Conservation (phyloP, 2,797 vertebrate species). For the Poeciliopsis infans region DNA sequence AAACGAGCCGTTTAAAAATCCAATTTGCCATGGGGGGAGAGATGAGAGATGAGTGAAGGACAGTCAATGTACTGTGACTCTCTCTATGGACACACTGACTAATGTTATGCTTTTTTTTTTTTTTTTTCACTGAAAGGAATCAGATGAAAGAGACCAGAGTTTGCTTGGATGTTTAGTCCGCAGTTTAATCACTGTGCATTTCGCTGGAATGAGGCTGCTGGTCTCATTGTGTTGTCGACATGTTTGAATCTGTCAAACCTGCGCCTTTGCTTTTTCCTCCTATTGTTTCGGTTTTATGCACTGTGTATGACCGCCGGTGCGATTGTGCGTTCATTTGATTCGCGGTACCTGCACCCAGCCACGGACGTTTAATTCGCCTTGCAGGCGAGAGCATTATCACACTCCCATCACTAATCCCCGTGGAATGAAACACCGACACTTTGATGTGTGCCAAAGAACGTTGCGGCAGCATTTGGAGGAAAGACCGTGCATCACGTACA, state of each 20-base stretch:
- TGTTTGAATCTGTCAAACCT: conserved; percentile 11
- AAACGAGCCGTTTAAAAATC: conserved; percentile 70
- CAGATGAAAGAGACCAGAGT: conserved; percentile 40
- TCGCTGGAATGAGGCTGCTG: conserved; percentile 27
- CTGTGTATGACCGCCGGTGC: conserved; percentile 14
- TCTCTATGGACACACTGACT: conserved; percentile 60
- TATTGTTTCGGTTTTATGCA: conserved; percentile 24
- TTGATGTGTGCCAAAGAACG: conserved; percentile 77
- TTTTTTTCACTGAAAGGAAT: conserved; percentile 25
- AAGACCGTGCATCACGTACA: conserved; percentile 62
- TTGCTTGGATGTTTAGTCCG: conserved; percentile 44
- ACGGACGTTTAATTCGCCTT: conserved; percentile 70
- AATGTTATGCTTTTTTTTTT: conserved; percentile 28
- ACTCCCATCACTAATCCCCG: conserved; percentile 74
- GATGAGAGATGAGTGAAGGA: conserved; percentile 69
- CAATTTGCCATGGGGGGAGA: conserved; percentile 67
- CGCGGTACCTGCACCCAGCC: conserved; percentile 66
- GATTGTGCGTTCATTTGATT: conserved; percentile 57
- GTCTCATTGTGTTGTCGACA: conserved; percentile 9
- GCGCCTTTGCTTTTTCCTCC: not conserved
- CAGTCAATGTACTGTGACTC: conserved; percentile 52
- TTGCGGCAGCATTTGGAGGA: conserved; percentile 64
- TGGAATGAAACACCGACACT: conserved; percentile 74
- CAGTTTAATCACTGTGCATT: conserved; percentile 42
- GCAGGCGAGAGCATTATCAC: conserved; percentile 68